Percentiles rank a stretch among this genome's conserved stretches.
Evolutionary conservation across 2,888 invertebrate genomes (phyloP).

Genomic region (Cynaeus angustus): DNA sequence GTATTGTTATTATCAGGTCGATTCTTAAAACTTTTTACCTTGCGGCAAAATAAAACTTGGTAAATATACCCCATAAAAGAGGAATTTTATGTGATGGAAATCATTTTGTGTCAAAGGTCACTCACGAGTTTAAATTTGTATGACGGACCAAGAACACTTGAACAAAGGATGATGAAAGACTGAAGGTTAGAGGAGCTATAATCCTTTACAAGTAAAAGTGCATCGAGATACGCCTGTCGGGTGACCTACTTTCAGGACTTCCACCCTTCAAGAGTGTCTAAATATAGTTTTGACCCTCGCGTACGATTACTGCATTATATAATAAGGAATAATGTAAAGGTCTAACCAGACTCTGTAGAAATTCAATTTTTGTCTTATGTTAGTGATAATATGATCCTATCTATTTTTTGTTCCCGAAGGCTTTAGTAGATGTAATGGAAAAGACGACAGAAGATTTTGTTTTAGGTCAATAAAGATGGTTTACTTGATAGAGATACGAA

Average conservation of each 20-base stretch:
- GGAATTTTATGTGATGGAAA: not conserved
- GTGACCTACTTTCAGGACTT: constrained; percentile 31
- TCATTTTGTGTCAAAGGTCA: constrained; percentile 3
- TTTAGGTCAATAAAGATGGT: not conserved
- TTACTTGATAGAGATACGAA: too few species aligned
- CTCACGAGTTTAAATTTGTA: not conserved
- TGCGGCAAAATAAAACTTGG: too few species aligned
- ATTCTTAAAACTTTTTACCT: too few species aligned
- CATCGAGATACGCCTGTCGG: constrained; percentile 27
- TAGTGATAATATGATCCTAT: not conserved
- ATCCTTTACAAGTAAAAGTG: constrained; percentile 29
- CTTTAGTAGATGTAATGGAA: not conserved
- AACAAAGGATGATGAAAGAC: constrained; percentile 5
- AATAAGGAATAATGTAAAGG: constrained; percentile 10
- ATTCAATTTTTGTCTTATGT: not conserved
- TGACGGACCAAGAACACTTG: not conserved
- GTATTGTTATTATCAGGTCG: too few species aligned
- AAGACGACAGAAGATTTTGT: not conserved
- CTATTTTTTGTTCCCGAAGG: not conserved
- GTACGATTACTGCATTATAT: constrained; percentile 23
- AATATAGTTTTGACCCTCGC: constrained; percentile 31
- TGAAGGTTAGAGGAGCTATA: constrained; percentile 20
- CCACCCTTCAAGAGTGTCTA: constrained; percentile 34
- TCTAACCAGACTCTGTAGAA: not conserved
- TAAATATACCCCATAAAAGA: too few species aligned